Base-by-base conservation (phyloP, 2,888 invertebrate species). In the Melangyna quadrimaculata region DNA sequence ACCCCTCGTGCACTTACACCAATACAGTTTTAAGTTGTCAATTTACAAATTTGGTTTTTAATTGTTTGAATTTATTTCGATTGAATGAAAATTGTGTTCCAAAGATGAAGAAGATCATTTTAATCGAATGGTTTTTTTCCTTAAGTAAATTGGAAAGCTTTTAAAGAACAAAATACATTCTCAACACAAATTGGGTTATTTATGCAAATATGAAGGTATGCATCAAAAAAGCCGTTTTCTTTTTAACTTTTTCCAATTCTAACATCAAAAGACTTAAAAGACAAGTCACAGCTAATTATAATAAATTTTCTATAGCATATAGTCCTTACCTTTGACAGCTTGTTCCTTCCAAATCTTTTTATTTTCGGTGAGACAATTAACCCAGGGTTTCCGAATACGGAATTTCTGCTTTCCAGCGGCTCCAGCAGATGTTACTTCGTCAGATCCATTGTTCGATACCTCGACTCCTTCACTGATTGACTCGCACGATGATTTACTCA, bases 331-430 rank as follows among this genome's bases (percentile, higher is more conserved):
- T 94, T 95, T 95, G 65, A 95, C 93, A 74, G 96, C 96, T 92
- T 96, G 96, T 88, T 96, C 96, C 90, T 96, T 96, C 97, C 97
- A 97, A 89, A 95, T 95, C 88, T 94, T 94, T 92, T 96, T 97
- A 92, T 97, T 97, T 88, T 96, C 95, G 51, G 93, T 93, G 67
- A 97, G 94, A 91, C 96, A 96, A 29, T 94, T 93, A 45, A 94
- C 93, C 97, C 97, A 97, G 0, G 97, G 97, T 90, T 97, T 96
- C 87, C 94, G 94, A 81, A 97, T 95, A 90, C 94, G 94, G 89
- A 95, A 95, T 89, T 91, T 91, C 22, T 88, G 78, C 59, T 89
- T 89, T 22, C 75, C 67, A 12, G 86, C 55, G 5, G 65, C 37
- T 0, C 24, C 71, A 29, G 7, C 14, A 27, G 74, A 51, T 57